Evolutionary conservation across 2,113 vertebrate species (phyloP).

Genomic region (Laterallus jamaicensis): DNA sequence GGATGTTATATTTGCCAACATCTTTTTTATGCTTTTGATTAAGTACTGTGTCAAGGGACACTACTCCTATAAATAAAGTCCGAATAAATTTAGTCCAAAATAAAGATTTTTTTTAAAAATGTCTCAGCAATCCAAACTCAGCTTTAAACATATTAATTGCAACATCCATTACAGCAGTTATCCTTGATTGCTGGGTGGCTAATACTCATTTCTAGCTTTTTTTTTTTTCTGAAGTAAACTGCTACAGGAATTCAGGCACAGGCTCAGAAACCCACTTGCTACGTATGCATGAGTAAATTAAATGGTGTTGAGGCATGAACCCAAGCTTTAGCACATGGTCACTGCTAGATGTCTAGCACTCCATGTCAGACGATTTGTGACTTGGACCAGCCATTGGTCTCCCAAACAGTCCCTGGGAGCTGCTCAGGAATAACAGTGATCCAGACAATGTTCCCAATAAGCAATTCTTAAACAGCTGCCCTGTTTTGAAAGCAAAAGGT

Average conservation of each 20-base stretch:
- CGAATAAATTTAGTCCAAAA: background rate
- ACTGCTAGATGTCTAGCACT: background rate
- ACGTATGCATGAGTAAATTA: background rate
- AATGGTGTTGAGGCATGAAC: accelerated
- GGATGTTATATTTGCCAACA: background rate
- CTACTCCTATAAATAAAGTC: background rate
- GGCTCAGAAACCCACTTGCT: background rate
- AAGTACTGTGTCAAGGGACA: background rate
- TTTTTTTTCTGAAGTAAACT: background rate
- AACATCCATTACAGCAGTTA: background rate
- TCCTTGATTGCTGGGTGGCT: background rate
- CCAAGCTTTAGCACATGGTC: background rate
- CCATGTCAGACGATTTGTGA: background rate
- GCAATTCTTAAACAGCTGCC: background rate
- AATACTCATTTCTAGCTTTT: background rate
- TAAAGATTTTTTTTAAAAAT: background rate
- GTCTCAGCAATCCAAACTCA: background rate
- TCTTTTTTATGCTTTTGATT: background rate
- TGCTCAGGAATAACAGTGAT: background rate
- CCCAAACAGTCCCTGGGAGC: background rate
- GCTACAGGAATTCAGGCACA: background rate
- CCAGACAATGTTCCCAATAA: background rate
- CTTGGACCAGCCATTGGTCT: background rate
- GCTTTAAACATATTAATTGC: background rate
- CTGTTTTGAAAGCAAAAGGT: background rate